Evolutionary conservation across 2,797 vertebrate species (phyloP).

Genomic region (Chrosomus eos): DNA sequence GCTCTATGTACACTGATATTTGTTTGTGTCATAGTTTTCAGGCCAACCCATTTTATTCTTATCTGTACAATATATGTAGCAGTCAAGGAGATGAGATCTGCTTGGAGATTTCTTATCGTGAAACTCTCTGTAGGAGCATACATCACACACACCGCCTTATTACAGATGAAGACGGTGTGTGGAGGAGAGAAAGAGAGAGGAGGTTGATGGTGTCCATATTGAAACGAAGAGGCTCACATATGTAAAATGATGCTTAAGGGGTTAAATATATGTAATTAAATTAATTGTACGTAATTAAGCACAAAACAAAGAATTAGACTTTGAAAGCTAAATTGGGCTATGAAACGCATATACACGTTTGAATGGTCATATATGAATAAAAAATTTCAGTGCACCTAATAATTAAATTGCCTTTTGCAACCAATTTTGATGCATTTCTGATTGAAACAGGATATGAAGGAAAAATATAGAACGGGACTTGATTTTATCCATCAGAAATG

Average conservation of each 20-base stretch:
- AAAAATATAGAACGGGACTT: background rate
- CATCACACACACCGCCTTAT: slow-evolving; percentile 51
- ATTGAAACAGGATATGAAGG: background rate
- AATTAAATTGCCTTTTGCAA: background rate
- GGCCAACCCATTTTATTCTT: slow-evolving; percentile 59
- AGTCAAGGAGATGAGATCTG: slow-evolving; percentile 63
- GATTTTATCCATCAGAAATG: background rate
- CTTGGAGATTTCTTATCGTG: slow-evolving; percentile 61
- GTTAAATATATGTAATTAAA: background rate
- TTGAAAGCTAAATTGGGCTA: background rate
- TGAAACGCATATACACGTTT: background rate
- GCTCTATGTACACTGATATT: slow-evolving; percentile 51
- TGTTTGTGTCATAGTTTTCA: slow-evolving; percentile 65
- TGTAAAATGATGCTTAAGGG: background rate
- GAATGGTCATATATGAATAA: background rate
- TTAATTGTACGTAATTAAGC: background rate
- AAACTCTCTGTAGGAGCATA: slow-evolving; percentile 42
- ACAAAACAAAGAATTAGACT: background rate
- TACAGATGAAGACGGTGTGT: slow-evolving; percentile 53
- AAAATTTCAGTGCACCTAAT: background rate
- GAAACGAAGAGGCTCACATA: background rate
- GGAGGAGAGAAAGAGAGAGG: slow-evolving; percentile 38
- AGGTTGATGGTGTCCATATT: background rate
- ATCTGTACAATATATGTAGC: slow-evolving; percentile 63
- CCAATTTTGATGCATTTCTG: background rate